These are phyloP conservation scores for Drosophila histrio DNA, from an alignment of 2,888 invertebrate genomes.

Conservation along the genomic window DNA sequence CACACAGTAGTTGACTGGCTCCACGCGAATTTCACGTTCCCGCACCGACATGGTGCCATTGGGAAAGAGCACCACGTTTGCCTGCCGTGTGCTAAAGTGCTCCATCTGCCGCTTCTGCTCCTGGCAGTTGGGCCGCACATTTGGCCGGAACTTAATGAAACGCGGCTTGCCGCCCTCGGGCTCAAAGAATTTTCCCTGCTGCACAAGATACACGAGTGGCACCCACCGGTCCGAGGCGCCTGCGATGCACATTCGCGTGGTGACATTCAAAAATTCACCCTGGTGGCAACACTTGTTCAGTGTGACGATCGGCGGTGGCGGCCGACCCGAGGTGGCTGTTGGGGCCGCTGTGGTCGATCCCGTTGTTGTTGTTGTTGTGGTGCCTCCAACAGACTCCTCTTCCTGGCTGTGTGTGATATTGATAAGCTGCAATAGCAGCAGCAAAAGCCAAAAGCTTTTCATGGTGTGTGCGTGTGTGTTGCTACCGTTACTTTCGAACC, in stretches of 20 bases:
- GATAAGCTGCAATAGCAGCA: conserved; percentile 22
- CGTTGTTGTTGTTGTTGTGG: conserved; percentile 5
- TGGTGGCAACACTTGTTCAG: conserved; percentile 86
- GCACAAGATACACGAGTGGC: conserved; percentile 87
- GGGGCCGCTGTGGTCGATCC: conserved; percentile 2
- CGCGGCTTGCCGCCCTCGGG: conserved; percentile 83
- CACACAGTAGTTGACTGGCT: conserved; percentile 88
- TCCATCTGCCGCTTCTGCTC: conserved; percentile 56
- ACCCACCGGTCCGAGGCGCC: conserved; percentile 85
- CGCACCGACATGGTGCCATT: conserved; percentile 88
- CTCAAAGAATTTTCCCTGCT: conserved; percentile 83
- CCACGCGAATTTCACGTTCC: conserved; percentile 84
- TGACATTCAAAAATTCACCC: conserved; percentile 84
- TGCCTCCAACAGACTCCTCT: background rate
- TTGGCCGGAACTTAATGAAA: conserved; percentile 84
- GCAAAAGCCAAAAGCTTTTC: conserved; percentile 18
- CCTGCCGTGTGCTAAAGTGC: conserved; percentile 80
- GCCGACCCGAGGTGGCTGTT: conserved; percentile 31
- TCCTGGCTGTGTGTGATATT: conserved; percentile 8
- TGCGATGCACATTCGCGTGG: conserved; percentile 81
- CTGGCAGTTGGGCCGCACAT: conserved; percentile 76
- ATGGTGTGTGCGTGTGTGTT: conserved; percentile 4
- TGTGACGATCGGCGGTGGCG: conserved; percentile 79
- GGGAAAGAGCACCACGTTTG: conserved; percentile 86
- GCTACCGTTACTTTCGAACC: background rate